Evolutionary conservation across 2,888 invertebrate genomes (phyloP).

Genomic region (Frankliniella fusca): DNA sequence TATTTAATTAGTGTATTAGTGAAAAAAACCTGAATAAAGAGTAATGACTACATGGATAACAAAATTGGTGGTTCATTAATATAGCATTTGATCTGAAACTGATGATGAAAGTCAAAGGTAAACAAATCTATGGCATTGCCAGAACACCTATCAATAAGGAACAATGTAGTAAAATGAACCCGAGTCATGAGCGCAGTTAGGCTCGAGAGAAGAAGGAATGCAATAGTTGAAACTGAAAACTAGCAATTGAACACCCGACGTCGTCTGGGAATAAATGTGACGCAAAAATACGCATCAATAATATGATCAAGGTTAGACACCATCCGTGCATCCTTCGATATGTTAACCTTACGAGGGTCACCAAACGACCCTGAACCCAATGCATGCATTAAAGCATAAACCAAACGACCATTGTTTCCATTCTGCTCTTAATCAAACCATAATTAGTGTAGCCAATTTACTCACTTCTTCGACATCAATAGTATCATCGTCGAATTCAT

Average conservation of each 20-base stretch:
- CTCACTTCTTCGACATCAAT: slow-evolving; percentile 83
- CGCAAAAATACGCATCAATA: not conserved
- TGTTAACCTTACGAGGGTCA: not conserved
- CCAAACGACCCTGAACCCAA: too few species aligned
- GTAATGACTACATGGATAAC: slow-evolving; percentile 20
- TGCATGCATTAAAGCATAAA: too few species aligned
- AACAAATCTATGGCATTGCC: not conserved
- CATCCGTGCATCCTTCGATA: not conserved
- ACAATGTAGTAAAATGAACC: too few species aligned
- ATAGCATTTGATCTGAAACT: not conserved
- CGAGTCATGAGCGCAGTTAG: too few species aligned
- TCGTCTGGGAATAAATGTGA: not conserved
- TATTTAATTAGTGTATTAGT: not conserved
- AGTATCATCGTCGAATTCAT: slow-evolving; percentile 80
- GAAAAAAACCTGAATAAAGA: slow-evolving; percentile 4
- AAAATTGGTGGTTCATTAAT: slow-evolving; percentile 17
- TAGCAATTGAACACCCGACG: too few species aligned
- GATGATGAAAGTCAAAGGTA: not conserved
- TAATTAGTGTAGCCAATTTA: slow-evolving; percentile 32
- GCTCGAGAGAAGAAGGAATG: too few species aligned
- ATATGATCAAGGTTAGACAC: not conserved
- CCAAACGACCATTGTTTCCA: too few species aligned
- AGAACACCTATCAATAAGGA: not conserved
- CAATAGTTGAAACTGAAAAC: too few species aligned
- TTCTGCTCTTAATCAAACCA: too few species aligned